These are phyloP conservation scores for Leptodactylus fallax DNA, from an alignment of 2,797 vertebrate genomes.

Conservation along the genomic window DNA sequence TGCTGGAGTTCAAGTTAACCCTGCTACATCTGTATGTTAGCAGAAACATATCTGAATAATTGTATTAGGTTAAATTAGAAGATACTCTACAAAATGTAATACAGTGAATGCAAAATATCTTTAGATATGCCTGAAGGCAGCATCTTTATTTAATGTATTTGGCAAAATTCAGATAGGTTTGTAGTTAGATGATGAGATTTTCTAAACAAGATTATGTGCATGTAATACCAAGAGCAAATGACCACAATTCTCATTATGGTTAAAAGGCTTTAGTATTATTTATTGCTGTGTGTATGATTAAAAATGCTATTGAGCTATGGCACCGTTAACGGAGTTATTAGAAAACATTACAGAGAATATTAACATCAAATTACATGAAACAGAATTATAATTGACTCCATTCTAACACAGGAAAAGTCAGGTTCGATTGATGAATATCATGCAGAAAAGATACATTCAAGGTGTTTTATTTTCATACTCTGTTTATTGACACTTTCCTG, in stretches of 20 bases:
- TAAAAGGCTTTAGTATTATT: conserved; percentile 64
- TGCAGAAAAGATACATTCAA: background rate
- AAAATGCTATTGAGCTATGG: conserved; percentile 66
- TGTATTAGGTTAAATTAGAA: background rate
- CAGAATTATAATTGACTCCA: conserved; percentile 75
- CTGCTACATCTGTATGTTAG: no score
- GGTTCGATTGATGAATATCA: background rate
- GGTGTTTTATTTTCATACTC: background rate
- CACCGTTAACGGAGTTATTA: conserved; percentile 74
- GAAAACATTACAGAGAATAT: conserved; percentile 73
- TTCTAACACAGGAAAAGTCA: conserved; percentile 66
- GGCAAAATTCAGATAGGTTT: conserved; percentile 44
- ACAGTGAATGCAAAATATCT: conserved; percentile 10
- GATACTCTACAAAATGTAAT: background rate
- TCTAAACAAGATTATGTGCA: conserved; percentile 51
- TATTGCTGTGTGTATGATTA: conserved; percentile 67
- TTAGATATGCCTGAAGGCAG: conserved; percentile 13
- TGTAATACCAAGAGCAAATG: conserved; percentile 49
- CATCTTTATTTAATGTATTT: conserved; percentile 46
- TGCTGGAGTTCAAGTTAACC: no score
- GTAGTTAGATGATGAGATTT: conserved; percentile 52
- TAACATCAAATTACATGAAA: conserved; percentile 78
- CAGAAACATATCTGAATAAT: background rate
- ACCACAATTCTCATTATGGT: conserved; percentile 57
- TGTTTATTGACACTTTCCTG: background rate